Evolutionary conservation across 92 coral and sea anemone genomes (phyloP), one percentile per base, ranked within the genome.

Genomic region (Heteractis magnifica): DNA sequence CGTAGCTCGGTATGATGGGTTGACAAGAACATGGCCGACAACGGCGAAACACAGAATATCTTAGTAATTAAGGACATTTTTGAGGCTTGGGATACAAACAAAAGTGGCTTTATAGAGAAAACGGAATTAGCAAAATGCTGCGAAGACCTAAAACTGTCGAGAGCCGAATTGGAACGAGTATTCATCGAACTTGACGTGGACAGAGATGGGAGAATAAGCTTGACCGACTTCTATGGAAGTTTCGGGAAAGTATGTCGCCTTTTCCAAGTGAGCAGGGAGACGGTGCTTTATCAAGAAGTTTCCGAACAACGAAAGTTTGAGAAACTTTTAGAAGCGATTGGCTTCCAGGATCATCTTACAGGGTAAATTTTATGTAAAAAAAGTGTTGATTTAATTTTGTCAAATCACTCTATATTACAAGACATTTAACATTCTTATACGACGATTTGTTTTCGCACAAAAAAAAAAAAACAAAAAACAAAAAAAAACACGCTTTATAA

Each of bases 121-220:
- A 75, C 88, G 0, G 98, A 97, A 77, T 83, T 97, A 7, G 82
- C 85, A 8, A 78, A 87, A 51, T 97, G 95, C 65, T 97, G 99
- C 20, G 84, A 91, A 7, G 99, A 97, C 19, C 41, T 97, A 75
- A 83, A 88, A 79, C 84, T 94, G 59, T 87, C 92, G 49, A 80
- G 65, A 0, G 90, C 86, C 65, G 89, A 97, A 71, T 65, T 97
- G 26, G 88, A 86, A 19, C 83, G 71, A 71, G 86, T 93, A 58
- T 97, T 97, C 76, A 78, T 26, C 8, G 92, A 97, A 71, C 91
- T 97, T 56, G 99, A 97, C 85, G 86, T 76, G n/a, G 99, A 97
- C 78, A 82, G 85, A 60, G 99, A 97, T 72, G 94, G 97, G 6
- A 71, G 84, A 77, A 97, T 97, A 14, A 97, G 95, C 62, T 65